Percentiles rank a stretch among this genome's conserved stretches.
Evolutionary conservation across 2,113 vertebrate species (phyloP).

Genomic region (Felis catus): DNA sequence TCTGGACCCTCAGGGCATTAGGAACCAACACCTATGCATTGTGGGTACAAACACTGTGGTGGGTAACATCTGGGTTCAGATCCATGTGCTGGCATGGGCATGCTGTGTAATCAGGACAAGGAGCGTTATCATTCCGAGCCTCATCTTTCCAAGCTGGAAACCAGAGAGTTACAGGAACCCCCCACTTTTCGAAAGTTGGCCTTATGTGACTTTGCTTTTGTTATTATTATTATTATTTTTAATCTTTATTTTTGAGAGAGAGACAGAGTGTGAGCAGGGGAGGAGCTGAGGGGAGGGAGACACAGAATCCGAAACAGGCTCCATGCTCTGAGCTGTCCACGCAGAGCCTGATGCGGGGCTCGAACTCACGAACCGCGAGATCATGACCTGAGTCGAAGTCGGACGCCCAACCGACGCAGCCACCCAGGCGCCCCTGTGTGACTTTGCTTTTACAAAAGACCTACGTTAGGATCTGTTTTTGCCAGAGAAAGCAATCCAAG

Average conservation of each 20-base stretch:
- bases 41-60: not conserved
- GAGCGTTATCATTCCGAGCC: not conserved
- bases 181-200: not conserved
- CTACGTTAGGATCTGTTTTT: not conserved
- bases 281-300: too few relatives aligned
- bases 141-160: not conserved
- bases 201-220: not conserved
- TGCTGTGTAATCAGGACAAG: not conserved
- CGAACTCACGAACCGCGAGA: too few relatives aligned
- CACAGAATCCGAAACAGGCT: too few relatives aligned
- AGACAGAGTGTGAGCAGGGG: too few relatives aligned
- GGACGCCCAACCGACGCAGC: too few relatives aligned
- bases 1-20: not conserved
- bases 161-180: accelerated
- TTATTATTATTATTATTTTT: too few relatives aligned
- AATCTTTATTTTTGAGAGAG: too few relatives aligned
- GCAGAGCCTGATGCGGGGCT: too few relatives aligned
- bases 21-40: accelerated
- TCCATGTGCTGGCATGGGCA: not conserved
- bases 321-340: too few relatives aligned
- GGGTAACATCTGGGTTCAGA: not conserved
- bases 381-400: too few relatives aligned
- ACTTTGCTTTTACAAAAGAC: not conserved
- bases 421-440: not conserved
- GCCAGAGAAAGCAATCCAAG: not conserved